A percentile compares a stretch with the other conserved stretches of the same genome.
These are phyloP conservation scores for Torymus auratus DNA, from an alignment of 2,888 invertebrate species.

Conservation along the genomic window DNA sequence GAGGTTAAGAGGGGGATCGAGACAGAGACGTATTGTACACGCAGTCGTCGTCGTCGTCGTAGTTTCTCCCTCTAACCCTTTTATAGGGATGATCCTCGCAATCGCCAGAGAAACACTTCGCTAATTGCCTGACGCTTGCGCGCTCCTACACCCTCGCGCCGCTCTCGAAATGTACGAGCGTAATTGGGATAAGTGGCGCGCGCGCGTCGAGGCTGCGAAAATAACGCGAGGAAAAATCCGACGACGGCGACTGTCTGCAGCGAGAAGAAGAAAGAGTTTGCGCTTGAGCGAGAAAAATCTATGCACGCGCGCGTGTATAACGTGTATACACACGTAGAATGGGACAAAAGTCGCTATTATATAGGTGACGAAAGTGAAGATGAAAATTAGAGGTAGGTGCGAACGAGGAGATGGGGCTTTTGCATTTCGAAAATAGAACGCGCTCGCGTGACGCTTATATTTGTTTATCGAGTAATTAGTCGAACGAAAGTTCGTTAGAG, in stretches of 20 bases:
- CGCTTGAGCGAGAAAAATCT: too few relatives aligned
- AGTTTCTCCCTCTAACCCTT: slow-evolving; percentile 8
- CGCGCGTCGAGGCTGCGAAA: not conserved
- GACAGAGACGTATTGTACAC: not conserved
- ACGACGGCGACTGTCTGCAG: too few relatives aligned
- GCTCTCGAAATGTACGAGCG: not conserved
- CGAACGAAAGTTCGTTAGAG: too few relatives aligned
- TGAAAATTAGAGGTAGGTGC: not conserved
- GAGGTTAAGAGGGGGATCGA: not conserved
- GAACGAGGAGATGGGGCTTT: not conserved
- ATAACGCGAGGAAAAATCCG: too few relatives aligned
- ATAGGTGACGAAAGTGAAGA: not conserved
- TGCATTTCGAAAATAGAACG: too few relatives aligned
- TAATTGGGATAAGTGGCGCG: slow-evolving; percentile 39
- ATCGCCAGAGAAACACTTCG: slow-evolving; percentile 33
- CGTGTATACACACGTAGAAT: too few relatives aligned
- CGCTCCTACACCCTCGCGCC: not conserved
- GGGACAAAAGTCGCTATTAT: too few relatives aligned
- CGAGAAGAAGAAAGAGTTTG: not conserved
- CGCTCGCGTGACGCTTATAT: too few relatives aligned
- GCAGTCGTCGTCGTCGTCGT: too few relatives aligned
- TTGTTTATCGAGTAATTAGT: too few relatives aligned
- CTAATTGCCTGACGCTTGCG: slow-evolving; percentile 33
- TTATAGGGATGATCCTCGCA: slow-evolving; percentile 10
- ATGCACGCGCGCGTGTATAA: too few relatives aligned